Evolutionary conservation across 1,140 invertebrate species (phyloP), one percentile per base, ranked within the genome.

Genomic region (Hesperophylax magnus): DNA sequence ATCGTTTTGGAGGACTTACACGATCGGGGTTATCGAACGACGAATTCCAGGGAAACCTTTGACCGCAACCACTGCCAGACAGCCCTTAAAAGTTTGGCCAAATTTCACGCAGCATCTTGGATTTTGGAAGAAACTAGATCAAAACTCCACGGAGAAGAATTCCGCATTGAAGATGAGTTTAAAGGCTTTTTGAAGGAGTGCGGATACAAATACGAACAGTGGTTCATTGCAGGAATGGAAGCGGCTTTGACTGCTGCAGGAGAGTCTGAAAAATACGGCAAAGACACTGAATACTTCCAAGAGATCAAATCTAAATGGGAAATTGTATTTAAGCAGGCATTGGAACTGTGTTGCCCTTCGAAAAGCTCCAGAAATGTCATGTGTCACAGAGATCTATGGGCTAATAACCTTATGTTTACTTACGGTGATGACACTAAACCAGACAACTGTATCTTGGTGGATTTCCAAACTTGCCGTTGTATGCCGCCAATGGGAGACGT

Each of bases 301-400:
- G 20, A 15, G 61, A 20, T 78, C 74, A 86, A 87, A 82, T 81
- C 56, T 4, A 78, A 63, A 14, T 89, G 88, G 88, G 20, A 34
- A 34, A 20, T 84, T 8, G 79, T 89, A 67, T 89, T 88, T 86
- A 81, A 78, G 31, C 72, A 82, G 18, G 87, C 85, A 14, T 82
- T 89, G 63, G 75, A 84, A 60, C 77, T 88, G 20, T 82, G 85
- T 56, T 79, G 86, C 34, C 39, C 56, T 15, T 86, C 87, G 27
- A 58, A 77, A 9, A 84, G 85, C 24, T 82, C 84, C 18, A 83
- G 86, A 53, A 93, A 92, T 80, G 93, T 93, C 0, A 86, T 93
- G 14, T 90, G 89, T 58, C 93, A 93, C 85, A 90, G 91, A 0
- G 91, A 94, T 87, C 86, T 92, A 6, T 93, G 93, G 93, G 88